These are phyloP conservation scores for Cardiocondyla obscurior DNA, from an alignment of 1,140 invertebrate species.

Conservation along the genomic window DNA sequence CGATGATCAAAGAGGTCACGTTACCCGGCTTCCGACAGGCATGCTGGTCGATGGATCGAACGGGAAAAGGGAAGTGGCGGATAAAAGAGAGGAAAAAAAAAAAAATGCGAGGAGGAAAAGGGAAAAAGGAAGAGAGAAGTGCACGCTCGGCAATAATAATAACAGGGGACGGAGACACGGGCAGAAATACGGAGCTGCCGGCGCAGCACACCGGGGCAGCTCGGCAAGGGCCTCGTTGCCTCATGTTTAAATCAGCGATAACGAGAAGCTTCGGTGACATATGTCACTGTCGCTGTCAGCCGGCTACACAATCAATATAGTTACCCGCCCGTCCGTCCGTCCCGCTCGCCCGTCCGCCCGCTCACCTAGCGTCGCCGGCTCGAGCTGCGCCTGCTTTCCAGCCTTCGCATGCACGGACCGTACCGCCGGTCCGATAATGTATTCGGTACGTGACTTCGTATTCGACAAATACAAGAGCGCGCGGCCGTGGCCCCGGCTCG, in stretches of 20 bases:
- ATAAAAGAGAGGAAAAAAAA: background rate
- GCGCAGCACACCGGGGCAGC: conserved; percentile 72
- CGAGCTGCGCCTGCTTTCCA: conserved; percentile 71
- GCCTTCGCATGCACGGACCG: conserved; percentile 72
- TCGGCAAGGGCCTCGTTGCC: conserved; percentile 79
- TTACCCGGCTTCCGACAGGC: conserved; percentile 57
- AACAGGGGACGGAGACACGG: conserved; percentile 66
- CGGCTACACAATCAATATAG: conserved; percentile 80
- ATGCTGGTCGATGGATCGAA: conserved; percentile 57
- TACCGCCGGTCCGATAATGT: conserved; percentile 69
- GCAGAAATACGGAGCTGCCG: conserved; percentile 74
- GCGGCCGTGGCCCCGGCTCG: conserved; percentile 40
- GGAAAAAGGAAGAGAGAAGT: conserved; percentile 30
- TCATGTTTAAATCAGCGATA: conserved; percentile 85
- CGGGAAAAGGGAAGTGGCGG: conserved; percentile 29
- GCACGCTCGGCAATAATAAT: conserved; percentile 69
- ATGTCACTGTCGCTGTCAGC: conserved; percentile 84
- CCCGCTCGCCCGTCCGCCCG: conserved; percentile 52
- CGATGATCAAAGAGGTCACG: conserved; percentile 63
- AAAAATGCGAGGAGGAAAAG: background rate
- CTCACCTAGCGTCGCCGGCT: conserved; percentile 55
- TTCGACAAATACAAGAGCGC: conserved; percentile 68
- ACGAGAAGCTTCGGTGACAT: conserved; percentile 84
- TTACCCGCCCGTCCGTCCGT: conserved; percentile 71
- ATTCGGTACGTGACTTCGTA: conserved; percentile 73